Evolutionary conservation across 1,140 invertebrate genomes (phyloP).

Genomic region (Listronotus oregonensis): DNA sequence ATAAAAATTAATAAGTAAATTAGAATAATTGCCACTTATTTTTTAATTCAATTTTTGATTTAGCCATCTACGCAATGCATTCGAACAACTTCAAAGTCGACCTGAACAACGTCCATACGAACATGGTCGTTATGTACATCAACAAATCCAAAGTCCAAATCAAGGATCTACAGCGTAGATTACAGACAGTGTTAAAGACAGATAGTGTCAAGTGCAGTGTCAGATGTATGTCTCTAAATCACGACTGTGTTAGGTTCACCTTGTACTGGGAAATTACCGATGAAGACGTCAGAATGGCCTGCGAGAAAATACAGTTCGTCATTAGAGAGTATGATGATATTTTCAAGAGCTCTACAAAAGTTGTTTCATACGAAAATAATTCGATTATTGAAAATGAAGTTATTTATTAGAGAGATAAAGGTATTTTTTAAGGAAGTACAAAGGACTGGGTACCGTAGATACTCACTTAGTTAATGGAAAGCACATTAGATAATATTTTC

Average conservation of each 20-base stretch:
- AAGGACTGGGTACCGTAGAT: too few species aligned
- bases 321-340: constrained; percentile 61
- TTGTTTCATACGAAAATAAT: background rate
- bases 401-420: constrained; percentile 4
- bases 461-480: too few species aligned
- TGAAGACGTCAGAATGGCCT: constrained; percentile 65
- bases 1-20: too few species aligned
- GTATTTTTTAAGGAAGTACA: background rate
- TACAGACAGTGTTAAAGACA: constrained; percentile 61
- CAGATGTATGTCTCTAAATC: constrained; percentile 61
- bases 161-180: constrained; percentile 62
- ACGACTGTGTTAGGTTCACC: constrained; percentile 66
- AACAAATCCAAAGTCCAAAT: constrained; percentile 58
- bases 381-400: background rate
- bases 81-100: constrained; percentile 65
- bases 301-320: constrained; percentile 67
- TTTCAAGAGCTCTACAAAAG: constrained; percentile 14
- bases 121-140: constrained; percentile 77
- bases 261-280: constrained; percentile 70
- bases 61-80: constrained; percentile 66
- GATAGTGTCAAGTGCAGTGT: constrained; percentile 63
- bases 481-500: too few species aligned
- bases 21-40: too few species aligned
- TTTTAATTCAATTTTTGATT: constrained; percentile 47
- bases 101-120: constrained; percentile 70